Base-by-base conservation (phyloP, 2,113 vertebrate species). In the Danionella cerebrum region DNA sequence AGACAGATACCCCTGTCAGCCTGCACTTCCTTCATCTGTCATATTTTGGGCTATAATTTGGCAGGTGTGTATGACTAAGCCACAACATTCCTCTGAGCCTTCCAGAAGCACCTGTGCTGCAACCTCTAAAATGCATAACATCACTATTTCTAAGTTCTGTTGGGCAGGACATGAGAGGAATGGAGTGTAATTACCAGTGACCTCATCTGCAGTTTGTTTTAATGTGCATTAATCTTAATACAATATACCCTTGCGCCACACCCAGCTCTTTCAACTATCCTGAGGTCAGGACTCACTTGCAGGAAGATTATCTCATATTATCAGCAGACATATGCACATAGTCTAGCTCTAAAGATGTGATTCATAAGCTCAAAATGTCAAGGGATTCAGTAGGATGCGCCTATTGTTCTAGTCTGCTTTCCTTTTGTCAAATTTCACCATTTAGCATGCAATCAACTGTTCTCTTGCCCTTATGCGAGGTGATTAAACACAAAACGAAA, bases 1-100 rank as follows among this genome's bases (percentile, higher is more conserved):
- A n/a, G n/a, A 48, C n/a, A n/a, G n/a, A n/a, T n/a, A n/a, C n/a
- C n/a, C 58, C 50, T 67, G 51, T 69, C 54, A 58, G 44, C 44
- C 44, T 5, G 16, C 14, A n/a, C 14, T 45, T 6, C 35, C 41
- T 29, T 35, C 50, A 58, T 58, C 52, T 39, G 67, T 53, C 67
- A 58, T 45, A 12, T 38, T 45, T 16, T 4, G 14, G 13, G 45
- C 64, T 67, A 38, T 71, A 50, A 68, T 71, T 63, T 71, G 65
- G 52, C 73, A 71, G 57, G 64, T 65, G 69, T 33, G 51, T n/a
- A 44, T 72, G 69, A 71, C 73, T 70, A 66, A 71, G 35, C 19
- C 58, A 13, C 14, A 21, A 21, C 39, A n/a, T 53, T 8, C 50
- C 39, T 39, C 65, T 55, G 41, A 19, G 58, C 33, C 45, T 18